Conservation (phyloP, 1,140 invertebrate species). For the Anastatus disparis region DNA sequence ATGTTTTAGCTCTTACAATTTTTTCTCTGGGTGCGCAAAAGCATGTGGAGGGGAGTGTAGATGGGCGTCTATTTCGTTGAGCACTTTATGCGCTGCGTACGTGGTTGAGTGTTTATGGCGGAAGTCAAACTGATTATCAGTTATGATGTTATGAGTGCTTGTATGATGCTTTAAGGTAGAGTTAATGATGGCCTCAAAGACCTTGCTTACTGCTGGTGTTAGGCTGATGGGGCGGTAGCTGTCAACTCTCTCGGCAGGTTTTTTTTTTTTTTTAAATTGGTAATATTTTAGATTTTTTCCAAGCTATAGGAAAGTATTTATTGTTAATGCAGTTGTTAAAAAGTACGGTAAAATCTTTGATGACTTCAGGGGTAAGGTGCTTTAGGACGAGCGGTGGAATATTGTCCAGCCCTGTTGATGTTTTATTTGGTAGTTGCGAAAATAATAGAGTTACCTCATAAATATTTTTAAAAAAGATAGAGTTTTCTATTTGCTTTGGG, state of each 20-base stretch:
- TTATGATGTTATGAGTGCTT: slow-evolving; percentile 42
- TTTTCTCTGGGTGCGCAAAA: too few relatives aligned
- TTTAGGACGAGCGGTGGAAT: background rate
- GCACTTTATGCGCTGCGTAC: slow-evolving; percentile 33
- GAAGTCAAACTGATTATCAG: slow-evolving; percentile 42
- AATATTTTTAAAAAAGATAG: background rate
- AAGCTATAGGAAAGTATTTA: background rate
- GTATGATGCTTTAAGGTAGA: background rate
- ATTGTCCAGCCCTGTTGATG: background rate
- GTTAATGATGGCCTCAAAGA: slow-evolving; percentile 38
- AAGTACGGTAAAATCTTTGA: background rate
- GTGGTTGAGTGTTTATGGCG: slow-evolving; percentile 30
- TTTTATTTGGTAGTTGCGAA: background rate
- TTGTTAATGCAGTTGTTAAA: slow-evolving; percentile 1
- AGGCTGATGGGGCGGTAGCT: slow-evolving; percentile 49
- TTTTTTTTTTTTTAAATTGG: slow-evolving; percentile 16
- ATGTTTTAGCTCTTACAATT: too few relatives aligned
- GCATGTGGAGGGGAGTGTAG: too few relatives aligned
- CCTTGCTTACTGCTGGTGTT: slow-evolving; percentile 42
- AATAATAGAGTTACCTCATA: background rate
- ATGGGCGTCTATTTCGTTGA: slow-evolving; percentile 20
- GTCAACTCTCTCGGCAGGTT: background rate
- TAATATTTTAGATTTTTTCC: slow-evolving; percentile 7
- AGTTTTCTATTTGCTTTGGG: background rate
- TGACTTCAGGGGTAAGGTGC: background rate